These are phyloP conservation scores for Limnephilus rhombicus DNA, from an alignment of 2,888 invertebrate genomes.

Conservation along the genomic window DNA sequence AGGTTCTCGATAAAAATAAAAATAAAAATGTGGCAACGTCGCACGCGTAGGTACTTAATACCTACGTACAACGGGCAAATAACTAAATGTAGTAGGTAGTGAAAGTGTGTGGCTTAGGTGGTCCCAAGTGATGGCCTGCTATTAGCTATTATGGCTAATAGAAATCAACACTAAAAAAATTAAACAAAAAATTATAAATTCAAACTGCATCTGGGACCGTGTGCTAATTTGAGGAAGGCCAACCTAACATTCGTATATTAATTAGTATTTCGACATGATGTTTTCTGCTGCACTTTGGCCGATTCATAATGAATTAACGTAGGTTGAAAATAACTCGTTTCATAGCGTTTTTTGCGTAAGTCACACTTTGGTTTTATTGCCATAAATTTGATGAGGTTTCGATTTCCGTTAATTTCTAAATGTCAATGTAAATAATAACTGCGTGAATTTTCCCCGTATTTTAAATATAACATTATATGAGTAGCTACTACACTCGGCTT, in stretches of 20 bases:
- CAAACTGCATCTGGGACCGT: neutral
- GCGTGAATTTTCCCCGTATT: too few relatives aligned
- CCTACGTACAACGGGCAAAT: neutral
- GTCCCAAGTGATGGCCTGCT: neutral
- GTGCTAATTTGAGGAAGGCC: neutral
- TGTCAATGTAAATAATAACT: neutral
- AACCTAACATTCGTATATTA: neutral
- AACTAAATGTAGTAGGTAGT: neutral
- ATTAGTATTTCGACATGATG: neutral
- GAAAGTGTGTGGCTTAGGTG: conserved; percentile 33
- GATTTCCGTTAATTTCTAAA: neutral
- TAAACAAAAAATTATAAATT: neutral
- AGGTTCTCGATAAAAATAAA: neutral
- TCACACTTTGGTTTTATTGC: neutral
- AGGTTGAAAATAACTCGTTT: neutral
- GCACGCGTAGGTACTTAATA: neutral
- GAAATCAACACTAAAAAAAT: neutral
- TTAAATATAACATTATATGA: too few relatives aligned
- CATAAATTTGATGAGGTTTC: neutral
- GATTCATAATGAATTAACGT: neutral
- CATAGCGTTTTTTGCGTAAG: neutral
- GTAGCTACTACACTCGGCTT: too few relatives aligned
- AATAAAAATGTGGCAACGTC: conserved; percentile 28
- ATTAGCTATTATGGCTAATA: too few relatives aligned
- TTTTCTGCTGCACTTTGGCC: neutral